A percentile compares a stretch with the other conserved stretches of the same genome.
These are phyloP conservation scores for Epinotia demarniana DNA, from an alignment of 2,888 invertebrate genomes.

Conservation along the genomic window DNA sequence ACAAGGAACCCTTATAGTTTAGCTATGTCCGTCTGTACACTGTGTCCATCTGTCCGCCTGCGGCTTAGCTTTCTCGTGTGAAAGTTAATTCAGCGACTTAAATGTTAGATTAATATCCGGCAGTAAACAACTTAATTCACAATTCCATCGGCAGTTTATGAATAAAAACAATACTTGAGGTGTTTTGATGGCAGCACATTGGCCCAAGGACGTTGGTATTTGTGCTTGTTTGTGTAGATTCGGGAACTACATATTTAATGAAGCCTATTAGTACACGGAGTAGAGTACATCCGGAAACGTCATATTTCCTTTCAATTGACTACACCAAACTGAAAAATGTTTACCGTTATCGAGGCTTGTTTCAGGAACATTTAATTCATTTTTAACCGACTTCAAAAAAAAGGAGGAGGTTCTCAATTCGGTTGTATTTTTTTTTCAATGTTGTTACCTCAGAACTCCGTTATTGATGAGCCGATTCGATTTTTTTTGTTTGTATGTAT, in stretches of 20 bases:
- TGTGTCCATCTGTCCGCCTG: too few relatives aligned
- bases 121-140: slow-evolving; percentile 13
- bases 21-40: too few relatives aligned
- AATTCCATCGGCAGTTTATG: slow-evolving; percentile 13
- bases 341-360: too few relatives aligned
- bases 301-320: slow-evolving; percentile 41
- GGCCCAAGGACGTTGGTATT: background rate
- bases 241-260: slow-evolving; percentile 29
- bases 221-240: slow-evolving; percentile 5
- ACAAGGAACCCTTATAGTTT: too few relatives aligned
- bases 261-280: slow-evolving; percentile 18
- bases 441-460: too few relatives aligned
- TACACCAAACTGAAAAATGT: slow-evolving; percentile 36
- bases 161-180: slow-evolving; percentile 25
- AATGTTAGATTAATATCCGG: slow-evolving; percentile 11
- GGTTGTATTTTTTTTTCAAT: too few relatives aligned
- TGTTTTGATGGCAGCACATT: background rate
- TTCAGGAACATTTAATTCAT: too few relatives aligned
- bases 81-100: slow-evolving; percentile 1
- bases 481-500: too few relatives aligned
- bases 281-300: slow-evolving; percentile 33
- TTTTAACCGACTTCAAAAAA: too few relatives aligned
- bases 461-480: too few relatives aligned
- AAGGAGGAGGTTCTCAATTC: too few relatives aligned
- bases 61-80: background rate